phyloP scores from a whole-genome alignment of 2,797 vertebrate species.

The Ataeniobius toweri region DNA sequence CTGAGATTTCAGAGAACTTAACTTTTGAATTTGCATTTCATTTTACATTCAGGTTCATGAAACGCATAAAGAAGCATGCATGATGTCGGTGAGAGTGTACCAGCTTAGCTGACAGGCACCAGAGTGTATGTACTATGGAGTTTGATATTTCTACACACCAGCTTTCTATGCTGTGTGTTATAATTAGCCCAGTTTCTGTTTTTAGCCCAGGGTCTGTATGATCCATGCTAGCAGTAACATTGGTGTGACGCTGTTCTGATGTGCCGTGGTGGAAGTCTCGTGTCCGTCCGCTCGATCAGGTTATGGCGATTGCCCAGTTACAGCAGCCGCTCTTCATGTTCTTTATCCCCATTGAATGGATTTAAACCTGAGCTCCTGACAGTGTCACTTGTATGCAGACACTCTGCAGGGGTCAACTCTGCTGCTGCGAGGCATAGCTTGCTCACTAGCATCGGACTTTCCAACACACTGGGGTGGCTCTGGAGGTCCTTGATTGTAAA shows the following conservation, averaged over 20 bases:
- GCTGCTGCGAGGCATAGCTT: conserved; percentile 12
- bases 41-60: background rate
- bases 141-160: conserved; percentile 33
- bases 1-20: background rate
- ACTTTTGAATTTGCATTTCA: background rate
- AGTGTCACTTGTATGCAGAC: conserved; percentile 30
- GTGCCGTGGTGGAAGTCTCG: conserved; percentile 16
- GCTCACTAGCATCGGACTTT: conserved; percentile 12
- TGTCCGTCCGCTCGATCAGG: conserved; percentile 34
- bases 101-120: background rate
- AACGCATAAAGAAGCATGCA: background rate
- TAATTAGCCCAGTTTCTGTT: conserved; percentile 59
- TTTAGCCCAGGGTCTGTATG: conserved; percentile 40
- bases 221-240: conserved; percentile 12
- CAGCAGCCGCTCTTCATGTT: conserved; percentile 22
- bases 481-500: conserved; percentile 52
- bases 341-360: conserved; percentile 72
- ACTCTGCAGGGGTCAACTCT: conserved; percentile 21
- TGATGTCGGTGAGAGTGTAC: background rate
- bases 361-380: conserved; percentile 66
- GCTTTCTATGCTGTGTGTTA: conserved; percentile 45
- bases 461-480: conserved; percentile 54
- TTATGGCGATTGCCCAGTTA: conserved; percentile 36
- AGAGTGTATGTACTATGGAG: conserved; percentile 10
- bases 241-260: conserved; percentile 14